Conservation (phyloP, 2,113 vertebrate species). For the Eurystomus gularis region DNA sequence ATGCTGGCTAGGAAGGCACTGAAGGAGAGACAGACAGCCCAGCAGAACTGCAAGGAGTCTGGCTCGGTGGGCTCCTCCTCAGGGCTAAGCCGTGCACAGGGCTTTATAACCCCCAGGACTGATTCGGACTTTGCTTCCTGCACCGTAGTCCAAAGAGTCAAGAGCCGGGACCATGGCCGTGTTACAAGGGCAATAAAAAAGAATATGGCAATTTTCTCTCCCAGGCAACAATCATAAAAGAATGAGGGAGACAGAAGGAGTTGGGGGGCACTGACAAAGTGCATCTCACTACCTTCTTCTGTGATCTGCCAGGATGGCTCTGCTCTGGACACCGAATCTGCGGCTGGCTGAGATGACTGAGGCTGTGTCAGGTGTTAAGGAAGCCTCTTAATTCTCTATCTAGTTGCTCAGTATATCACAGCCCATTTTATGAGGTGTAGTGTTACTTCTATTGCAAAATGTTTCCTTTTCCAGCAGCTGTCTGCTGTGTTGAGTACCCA, state of each 20-base stretch:
- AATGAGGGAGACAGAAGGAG: not conserved
- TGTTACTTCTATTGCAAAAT: not conserved
- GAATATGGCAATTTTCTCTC: not conserved
- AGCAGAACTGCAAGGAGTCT: not conserved
- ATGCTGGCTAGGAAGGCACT: not conserved
- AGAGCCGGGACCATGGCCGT: not conserved
- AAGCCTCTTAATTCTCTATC: not conserved
- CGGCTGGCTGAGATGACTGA: not conserved
- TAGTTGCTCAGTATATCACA: not conserved
- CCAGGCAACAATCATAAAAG: not conserved
- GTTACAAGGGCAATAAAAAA: not conserved
- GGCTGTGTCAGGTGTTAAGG: not conserved
- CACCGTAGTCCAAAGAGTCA: not conserved
- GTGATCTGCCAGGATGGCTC: not conserved
- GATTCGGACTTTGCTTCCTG: not conserved
- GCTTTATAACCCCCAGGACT: not conserved
- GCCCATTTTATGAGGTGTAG: not conserved
- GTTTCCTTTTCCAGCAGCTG: not conserved
- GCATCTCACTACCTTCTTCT: not conserved
- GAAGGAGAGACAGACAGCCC: not conserved
- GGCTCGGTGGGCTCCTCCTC: not conserved
- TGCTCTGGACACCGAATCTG: not conserved
- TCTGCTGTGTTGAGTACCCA: not conserved
- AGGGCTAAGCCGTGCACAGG: not conserved
- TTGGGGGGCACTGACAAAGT: not conserved